Conservation (phyloP, 2,797 vertebrate species). For the Podarcis siculus region DNA sequence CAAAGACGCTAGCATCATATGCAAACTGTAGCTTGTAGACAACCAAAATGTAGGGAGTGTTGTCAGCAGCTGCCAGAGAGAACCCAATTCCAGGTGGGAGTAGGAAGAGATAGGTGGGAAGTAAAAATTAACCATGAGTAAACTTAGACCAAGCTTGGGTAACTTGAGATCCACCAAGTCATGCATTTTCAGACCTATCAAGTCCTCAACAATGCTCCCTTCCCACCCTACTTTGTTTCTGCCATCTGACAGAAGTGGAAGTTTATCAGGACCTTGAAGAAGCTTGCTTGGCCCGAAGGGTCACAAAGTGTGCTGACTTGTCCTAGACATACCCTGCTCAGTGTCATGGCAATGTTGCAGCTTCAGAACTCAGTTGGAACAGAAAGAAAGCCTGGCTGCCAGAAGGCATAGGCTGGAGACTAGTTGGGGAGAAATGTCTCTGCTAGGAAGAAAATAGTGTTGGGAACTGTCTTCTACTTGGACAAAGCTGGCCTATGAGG, state of each 20-base stretch:
- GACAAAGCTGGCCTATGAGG: not conserved
- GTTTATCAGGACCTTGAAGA: not conserved
- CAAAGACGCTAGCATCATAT: not conserved
- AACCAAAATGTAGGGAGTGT: not conserved
- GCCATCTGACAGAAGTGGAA: not conserved
- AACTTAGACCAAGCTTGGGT: not conserved
- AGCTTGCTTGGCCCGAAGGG: not conserved
- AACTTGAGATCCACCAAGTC: not conserved
- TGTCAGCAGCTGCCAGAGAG: not conserved
- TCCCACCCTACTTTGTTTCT: not conserved
- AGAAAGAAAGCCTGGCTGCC: not conserved
- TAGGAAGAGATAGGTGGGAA: accelerated
- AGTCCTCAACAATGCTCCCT: not conserved
- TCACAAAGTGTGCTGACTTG: not conserved
- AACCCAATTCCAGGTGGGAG: accelerated
- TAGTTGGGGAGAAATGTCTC: not conserved
- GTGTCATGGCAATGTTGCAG: not conserved
- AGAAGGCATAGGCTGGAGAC: not conserved
- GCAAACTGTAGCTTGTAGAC: not conserved
- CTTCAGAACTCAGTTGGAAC: not conserved
- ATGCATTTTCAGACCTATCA: not conserved
- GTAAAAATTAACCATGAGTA: not conserved
- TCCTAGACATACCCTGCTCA: too few species aligned
- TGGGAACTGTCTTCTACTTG: not conserved
- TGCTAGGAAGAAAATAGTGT: not conserved